A percentile compares a stretch with the other conserved stretches of the same genome.
phyloP scores from a whole-genome alignment of 2,888 invertebrate genomes.

The Electrophaes corylata region DNA sequence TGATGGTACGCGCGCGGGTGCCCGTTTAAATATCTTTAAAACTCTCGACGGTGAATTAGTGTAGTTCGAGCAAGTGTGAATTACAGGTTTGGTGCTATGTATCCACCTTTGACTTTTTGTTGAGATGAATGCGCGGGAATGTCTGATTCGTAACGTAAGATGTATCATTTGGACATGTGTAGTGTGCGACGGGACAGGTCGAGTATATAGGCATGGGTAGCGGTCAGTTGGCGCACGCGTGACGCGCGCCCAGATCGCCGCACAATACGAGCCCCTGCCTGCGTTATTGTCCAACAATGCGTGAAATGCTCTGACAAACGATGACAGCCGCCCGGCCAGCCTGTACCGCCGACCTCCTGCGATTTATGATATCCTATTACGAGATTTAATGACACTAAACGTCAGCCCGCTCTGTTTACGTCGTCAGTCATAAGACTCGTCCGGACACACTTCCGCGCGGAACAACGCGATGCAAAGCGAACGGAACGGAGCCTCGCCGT shows the following conservation, averaged over 20 bases:
- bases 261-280: constrained; percentile 62
- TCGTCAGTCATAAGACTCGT: constrained; percentile 59
- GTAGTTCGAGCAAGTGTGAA: constrained; percentile 58
- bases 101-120: constrained; percentile 10
- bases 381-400: constrained; percentile 83
- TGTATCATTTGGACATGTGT: constrained; percentile 36
- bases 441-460: constrained; percentile 58
- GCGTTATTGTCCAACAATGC: constrained; percentile 84
- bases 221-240: constrained; percentile 39
- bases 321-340: constrained; percentile 79
- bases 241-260: constrained; percentile 51
- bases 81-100: constrained; percentile 45
- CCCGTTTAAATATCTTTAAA: constrained; percentile 47
- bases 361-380: constrained; percentile 84
- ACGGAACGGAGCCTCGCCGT: constrained; percentile 55
- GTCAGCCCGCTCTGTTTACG: constrained; percentile 68
- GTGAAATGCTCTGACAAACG: constrained; percentile 85
- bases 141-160: constrained; percentile 34
- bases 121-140: constrained; percentile 10
- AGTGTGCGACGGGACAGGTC: constrained; percentile 28
- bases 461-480: constrained; percentile 50
- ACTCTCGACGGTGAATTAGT: constrained; percentile 38
- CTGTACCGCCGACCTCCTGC: constrained; percentile 76
- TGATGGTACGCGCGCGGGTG: constrained; percentile 59
- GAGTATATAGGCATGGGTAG: constrained; percentile 31